phyloP scores from a whole-genome alignment of 2,113 vertebrate genomes.

The Coreoperca whiteheadi region DNA sequence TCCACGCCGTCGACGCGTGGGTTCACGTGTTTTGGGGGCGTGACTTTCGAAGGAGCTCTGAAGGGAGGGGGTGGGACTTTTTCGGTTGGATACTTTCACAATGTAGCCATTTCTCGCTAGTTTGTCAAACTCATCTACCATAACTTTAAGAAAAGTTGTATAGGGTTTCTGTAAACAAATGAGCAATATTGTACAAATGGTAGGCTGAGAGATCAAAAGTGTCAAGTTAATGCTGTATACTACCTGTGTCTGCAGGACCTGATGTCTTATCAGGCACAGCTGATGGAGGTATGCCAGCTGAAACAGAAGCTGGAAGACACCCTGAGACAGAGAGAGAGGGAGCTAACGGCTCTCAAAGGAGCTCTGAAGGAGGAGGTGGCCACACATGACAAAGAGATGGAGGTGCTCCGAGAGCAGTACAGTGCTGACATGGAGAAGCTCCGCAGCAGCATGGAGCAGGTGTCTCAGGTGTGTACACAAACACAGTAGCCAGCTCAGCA shows the following conservation, averaged over 20 bases:
- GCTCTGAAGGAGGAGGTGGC: slow-evolving; percentile 88
- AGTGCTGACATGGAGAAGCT: slow-evolving; percentile 90
- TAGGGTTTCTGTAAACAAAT: neutral
- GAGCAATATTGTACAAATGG: neutral
- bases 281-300: slow-evolving; percentile 78
- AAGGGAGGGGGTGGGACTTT: too few species aligned
- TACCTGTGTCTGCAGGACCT: slow-evolving; percentile 63
- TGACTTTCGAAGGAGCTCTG: too few species aligned
- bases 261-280: slow-evolving; percentile 59
- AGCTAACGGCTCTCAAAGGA: slow-evolving; percentile 87
- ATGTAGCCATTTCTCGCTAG: too few species aligned
- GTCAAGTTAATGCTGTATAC: neutral
- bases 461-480: slow-evolving; percentile 85
- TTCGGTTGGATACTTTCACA: too few species aligned
- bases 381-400: slow-evolving; percentile 83
- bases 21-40: too few species aligned
- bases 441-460: slow-evolving; percentile 89
- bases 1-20: too few species aligned
- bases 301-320: slow-evolving; percentile 88
- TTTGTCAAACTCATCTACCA: too few species aligned
- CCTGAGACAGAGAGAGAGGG: slow-evolving; percentile 84
- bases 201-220: neutral
- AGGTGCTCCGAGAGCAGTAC: slow-evolving; percentile 89
- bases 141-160: neutral
- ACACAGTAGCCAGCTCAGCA: neutral